Evolutionary conservation across 2,888 invertebrate species (phyloP).

Genomic region (Pomacea canaliculata): DNA sequence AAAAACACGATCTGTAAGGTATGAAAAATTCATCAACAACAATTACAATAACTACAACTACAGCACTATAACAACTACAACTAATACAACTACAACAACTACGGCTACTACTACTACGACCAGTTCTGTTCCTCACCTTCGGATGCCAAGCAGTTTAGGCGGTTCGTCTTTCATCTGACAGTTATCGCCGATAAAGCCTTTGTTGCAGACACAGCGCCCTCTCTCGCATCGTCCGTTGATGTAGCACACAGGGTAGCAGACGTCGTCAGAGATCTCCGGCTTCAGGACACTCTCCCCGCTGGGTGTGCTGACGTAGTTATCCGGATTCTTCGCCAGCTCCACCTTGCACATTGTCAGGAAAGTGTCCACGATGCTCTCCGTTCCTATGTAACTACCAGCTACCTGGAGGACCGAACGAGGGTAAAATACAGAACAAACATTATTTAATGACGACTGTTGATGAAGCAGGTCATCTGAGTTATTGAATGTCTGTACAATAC

Average conservation of each 20-base stretch:
- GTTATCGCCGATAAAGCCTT: conserved; percentile 17
- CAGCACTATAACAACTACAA: too few relatives aligned
- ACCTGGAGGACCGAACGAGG: background rate
- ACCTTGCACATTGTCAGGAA: conserved; percentile 18
- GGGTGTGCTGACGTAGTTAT: background rate
- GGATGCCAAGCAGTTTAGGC: conserved; percentile 3
- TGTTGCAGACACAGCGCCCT: conserved; percentile 13
- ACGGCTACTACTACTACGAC: too few relatives aligned
- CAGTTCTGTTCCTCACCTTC: conserved; percentile 2
- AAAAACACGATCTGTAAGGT: too few relatives aligned
- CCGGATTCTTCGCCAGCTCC: conserved; percentile 8
- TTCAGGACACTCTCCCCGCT: too few relatives aligned
- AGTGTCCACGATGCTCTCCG: conserved; percentile 13
- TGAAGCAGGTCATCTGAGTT: too few relatives aligned
- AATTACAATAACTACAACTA: too few relatives aligned
- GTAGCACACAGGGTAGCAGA: conserved; percentile 13
- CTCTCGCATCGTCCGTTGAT: conserved; percentile 18
- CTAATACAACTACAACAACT: too few relatives aligned
- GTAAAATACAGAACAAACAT: too few relatives aligned
- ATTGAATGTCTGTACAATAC: too few relatives aligned
- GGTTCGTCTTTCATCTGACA: conserved; percentile 17
- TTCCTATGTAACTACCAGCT: conserved; percentile 2
- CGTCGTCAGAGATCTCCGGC: background rate
- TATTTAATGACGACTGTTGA: too few relatives aligned
- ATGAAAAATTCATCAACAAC: too few relatives aligned